A percentile compares a stretch with the other conserved stretches of the same genome.
phyloP scores from a whole-genome alignment of 2,797 vertebrate genomes.

The Micromesistius poutassou region DNA sequence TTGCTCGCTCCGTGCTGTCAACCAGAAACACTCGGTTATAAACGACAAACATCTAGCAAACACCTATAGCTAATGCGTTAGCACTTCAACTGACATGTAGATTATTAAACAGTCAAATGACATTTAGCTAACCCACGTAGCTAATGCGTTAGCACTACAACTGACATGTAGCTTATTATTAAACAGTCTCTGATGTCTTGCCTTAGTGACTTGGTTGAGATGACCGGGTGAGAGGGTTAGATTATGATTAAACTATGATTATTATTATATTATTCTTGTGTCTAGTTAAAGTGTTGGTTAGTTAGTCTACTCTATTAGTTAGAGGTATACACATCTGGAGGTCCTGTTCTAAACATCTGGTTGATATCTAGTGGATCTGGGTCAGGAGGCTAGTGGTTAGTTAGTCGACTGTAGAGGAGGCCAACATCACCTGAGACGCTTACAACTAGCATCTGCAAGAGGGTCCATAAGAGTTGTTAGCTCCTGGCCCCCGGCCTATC shows the following conservation, averaged over 20 bases:
- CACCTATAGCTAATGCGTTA: not conserved
- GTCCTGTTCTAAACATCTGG: too few species aligned
- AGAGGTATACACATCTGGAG: too few species aligned
- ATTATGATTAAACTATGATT: not conserved
- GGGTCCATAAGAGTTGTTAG: not conserved
- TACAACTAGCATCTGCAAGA: not conserved
- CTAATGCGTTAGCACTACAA: not conserved
- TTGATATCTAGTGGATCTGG: not conserved
- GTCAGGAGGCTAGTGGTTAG: too few species aligned
- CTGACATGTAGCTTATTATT: too few species aligned
- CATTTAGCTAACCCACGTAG: constrained; percentile 10
- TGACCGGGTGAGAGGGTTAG: not conserved
- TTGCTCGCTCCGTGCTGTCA: constrained; percentile 95
- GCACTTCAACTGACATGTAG: not conserved
- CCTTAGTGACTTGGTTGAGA: not conserved
- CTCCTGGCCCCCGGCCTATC: too few species aligned
- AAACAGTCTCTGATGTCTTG: too few species aligned
- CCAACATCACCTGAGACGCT: not conserved
- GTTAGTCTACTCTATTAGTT: too few species aligned
- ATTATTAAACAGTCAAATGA: not conserved
- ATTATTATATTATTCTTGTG: not conserved
- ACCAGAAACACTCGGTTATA: constrained; percentile 41
- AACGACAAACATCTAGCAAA: constrained; percentile 12
- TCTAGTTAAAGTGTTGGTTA: too few species aligned
- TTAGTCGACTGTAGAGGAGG: not conserved